Evolutionary conservation across 2,113 vertebrate genomes (phyloP), one percentile per base, ranked within the genome.

Genomic region (Bagarius yarrelli): DNA sequence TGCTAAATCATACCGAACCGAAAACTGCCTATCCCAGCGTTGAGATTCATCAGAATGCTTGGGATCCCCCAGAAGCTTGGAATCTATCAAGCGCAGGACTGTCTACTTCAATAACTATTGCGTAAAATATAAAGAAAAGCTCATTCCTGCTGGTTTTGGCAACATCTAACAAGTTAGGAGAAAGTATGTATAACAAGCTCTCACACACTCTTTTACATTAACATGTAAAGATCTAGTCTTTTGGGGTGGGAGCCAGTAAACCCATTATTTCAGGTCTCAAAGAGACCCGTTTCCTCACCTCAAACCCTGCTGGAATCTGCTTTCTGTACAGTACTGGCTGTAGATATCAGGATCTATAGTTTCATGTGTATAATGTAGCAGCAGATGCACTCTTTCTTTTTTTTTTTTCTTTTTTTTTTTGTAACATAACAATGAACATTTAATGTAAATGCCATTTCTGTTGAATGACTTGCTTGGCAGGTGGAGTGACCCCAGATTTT

Each of bases 311-410:
- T 47, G 44, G 44, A 47, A 78, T 76, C 79, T 86, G 21, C 36
- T 82, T 67, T 60, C 85, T 90, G 88, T 90, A 91, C 86, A 91
- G 88, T 80, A 89, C 89, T 73, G 87, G 90, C 91, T 91, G 88
- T 90, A 92, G 89, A 92, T 90, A 89, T 72, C 50, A 85, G 90
- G 87, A 70, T 87, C 89, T 90, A 87, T 96, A 93, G 94, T 94
- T 95, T 94, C 93, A 96, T 97, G 95, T 97, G 95, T 98, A 95
- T 95, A 95, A 97, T 96, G 96, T 94, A 94, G 94, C 93, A 91
- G 91, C 90, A 89, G 89, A 91, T 90, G 93, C 93, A 92, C 94
- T 93, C 91, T 85, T 84, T 87, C 93, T 88, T 98, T 95, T 97
- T 81, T 97, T 95, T 40, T 40, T 40, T 40, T 40, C 36, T 40